Conservation (phyloP, 2,888 invertebrate species). For the Heteromyza rotundicornis region DNA sequence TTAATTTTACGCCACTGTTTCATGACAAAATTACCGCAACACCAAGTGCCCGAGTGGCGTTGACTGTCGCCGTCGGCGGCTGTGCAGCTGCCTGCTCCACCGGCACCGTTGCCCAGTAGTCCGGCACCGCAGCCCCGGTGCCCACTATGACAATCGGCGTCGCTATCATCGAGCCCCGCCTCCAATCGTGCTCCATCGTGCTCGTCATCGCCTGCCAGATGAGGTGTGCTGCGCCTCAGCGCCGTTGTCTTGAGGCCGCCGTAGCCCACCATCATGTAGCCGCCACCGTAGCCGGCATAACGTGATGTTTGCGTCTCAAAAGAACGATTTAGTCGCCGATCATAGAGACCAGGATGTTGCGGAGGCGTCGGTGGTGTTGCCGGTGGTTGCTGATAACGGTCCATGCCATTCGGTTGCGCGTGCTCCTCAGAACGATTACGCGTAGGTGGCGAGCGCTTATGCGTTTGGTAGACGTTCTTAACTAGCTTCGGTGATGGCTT, state of each 20-base stretch:
- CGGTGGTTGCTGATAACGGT: conserved; percentile 12
- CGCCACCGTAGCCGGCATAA: conserved; percentile 53
- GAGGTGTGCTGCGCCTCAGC: conserved; percentile 60
- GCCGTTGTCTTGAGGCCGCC: conserved; percentile 51
- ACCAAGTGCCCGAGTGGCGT: conserved; percentile 67
- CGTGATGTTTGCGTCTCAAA: conserved; percentile 59
- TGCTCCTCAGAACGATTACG: conserved; percentile 40
- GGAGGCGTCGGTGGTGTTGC: no score
- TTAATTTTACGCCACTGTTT: conserved; percentile 79
- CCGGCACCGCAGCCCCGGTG: conserved; percentile 34
- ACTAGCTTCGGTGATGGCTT: conserved; percentile 51
- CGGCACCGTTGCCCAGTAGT: conserved; percentile 33
- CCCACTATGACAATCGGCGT: conserved; percentile 18
- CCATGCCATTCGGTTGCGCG: conserved; percentile 29
- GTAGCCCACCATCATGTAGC: conserved; percentile 51
- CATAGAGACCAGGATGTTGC: conserved; percentile 57
- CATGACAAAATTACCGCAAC: conserved; percentile 78
- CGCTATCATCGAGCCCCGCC: conserved; percentile 16
- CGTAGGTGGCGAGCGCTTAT: conserved; percentile 30
- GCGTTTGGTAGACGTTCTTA: conserved; percentile 26
- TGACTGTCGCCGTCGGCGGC: conserved; percentile 29
- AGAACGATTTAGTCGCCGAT: conserved; percentile 60
- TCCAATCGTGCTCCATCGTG: background rate
- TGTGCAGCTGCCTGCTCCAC: conserved; percentile 24
- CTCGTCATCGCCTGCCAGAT: conserved; percentile 46